Base-by-base conservation (phyloP, 2,888 invertebrate genomes). In the Eremobia ochroleuca region DNA sequence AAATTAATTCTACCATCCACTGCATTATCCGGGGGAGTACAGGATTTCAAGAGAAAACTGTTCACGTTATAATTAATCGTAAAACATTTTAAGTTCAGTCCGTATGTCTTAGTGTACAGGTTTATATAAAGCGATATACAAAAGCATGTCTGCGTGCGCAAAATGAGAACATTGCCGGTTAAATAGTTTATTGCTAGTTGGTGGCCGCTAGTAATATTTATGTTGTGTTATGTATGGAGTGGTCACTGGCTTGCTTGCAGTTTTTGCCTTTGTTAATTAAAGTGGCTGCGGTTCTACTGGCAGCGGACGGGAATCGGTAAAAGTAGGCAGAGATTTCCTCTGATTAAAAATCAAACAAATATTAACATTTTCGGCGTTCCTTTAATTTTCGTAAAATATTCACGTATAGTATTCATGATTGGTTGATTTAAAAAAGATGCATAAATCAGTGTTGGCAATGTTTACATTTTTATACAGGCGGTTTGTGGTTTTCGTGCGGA, bases 401-500 rank as follows among this genome's bases (percentile, higher is more conserved):
- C 3, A 59, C 34, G 15, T 28, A 49, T 55, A 28, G 37, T 61
- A 58, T 67, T 28, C 79, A 59, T 55, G 28, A 46, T 46, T 37
- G 58, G 52, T 61, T 68, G 40, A 37, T 49, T 49, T 4, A 31
- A 58, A 49, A 71, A 76, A 46, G 28, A 74, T 31, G 8, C 18
- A 34, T n/a, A 43, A 65, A 73, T 49, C 25, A 46, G n/a, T 34
- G 40, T 13, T 46, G 15, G 25, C 1, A 0, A 58, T 68, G 82
- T 83, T 83, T 77, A 74, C 79, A 65, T 59, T 82, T 31, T 18
- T 49, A 25, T 65, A 34, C 62, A 49, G 55, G 18, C 40, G 18
- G 83, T 68, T 73, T 83, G 78, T 49, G 49, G 61, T 37, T 64
- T 25, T 55, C 25, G 49, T 31, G n/a, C 68, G 68, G 78, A 77